Conservation (phyloP, 2,888 invertebrate genomes). For the Timema cristinae region DNA sequence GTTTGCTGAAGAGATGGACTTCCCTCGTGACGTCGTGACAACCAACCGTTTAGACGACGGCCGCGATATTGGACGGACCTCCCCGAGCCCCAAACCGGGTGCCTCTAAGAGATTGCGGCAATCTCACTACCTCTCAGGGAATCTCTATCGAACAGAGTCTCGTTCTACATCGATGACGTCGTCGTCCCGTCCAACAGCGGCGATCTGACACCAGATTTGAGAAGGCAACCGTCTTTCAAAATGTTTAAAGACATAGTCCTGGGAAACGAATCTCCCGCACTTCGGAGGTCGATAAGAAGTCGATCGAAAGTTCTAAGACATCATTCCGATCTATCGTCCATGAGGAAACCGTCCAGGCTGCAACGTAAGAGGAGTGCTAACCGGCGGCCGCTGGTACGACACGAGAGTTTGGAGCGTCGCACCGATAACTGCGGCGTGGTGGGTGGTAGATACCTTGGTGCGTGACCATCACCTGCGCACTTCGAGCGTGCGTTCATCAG, state of each 20-base stretch:
- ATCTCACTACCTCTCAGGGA: neutral
- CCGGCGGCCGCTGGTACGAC: conserved; percentile 6
- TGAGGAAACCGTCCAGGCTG: neutral
- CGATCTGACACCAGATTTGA: conserved; percentile 3
- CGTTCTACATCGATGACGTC: conserved; percentile 30
- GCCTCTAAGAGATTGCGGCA: neutral
- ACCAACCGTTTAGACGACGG: neutral
- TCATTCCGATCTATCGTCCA: conserved; percentile 15
- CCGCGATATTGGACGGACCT: neutral
- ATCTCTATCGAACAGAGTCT: conserved; percentile 27
- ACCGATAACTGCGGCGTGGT: conserved; percentile 27
- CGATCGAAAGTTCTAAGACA: conserved; percentile 12
- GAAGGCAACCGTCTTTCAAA: neutral
- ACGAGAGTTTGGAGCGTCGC: conserved; percentile 28
- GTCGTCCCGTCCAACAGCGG: conserved; percentile 9
- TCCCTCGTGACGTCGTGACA: neutral
- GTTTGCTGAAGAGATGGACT: neutral
- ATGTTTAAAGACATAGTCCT: neutral
- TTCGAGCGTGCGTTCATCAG: neutral
- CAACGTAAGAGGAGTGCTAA: conserved; percentile 17
- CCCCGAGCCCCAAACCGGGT: neutral
- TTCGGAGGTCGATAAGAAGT: neutral
- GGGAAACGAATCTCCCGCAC: neutral
- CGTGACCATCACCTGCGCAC: conserved; percentile 9
- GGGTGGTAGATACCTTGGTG: neutral